Evolutionary conservation across 1,140 invertebrate species (phyloP), one percentile per base, ranked within the genome.

Genomic region (Macrosteles quadrilineatus): DNA sequence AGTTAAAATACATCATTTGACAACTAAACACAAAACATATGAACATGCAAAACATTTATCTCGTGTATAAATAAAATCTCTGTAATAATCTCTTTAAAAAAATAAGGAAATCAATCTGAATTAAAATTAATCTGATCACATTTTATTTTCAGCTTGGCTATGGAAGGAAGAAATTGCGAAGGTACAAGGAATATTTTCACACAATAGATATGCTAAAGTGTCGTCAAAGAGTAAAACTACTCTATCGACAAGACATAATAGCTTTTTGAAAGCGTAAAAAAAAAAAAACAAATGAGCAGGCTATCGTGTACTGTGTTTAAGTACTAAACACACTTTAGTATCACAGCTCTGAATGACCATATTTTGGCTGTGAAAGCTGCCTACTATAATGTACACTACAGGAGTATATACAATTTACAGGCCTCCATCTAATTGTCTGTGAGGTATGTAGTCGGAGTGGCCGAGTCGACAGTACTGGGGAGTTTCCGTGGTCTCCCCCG

Each of bases 391-490:
- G 32, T 36, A 36, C 32, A 36, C 32, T 21, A 50, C 3, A 19
- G 14, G 47, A 19, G 47, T 17, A 17, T 50, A 11, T 50, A 50
- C 21, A 50, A 17, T 19, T 21, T 50, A 50, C 47, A 50, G 47
- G 47, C 21, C 47, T 19, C 14, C 47, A 19, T 63, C 59, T 32
- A 63, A 63, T 63, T 63, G 59, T 63, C 59, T 63, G n/a, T 63
- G 59, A 32, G 59, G 59, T 14, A 63, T 30, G 17, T 63, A 63
- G 31, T 63, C 31, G 9, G 29, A 32, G 59, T 63, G 31, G 1
- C 59, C 59, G 59, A 63, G 59, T 3, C 30, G 27, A 17, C 27
- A 30, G n/a, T 63, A 63, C 21, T 29, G 31, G 2, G 30, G 29
- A 30, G 64, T 32, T 1, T 25, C 3, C 3, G 1, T 30, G 9